Percentiles rank a stretch among this genome's conserved stretches.
phyloP scores from a whole-genome alignment of 2,888 invertebrate species.

The Zygaena filipendulae region DNA sequence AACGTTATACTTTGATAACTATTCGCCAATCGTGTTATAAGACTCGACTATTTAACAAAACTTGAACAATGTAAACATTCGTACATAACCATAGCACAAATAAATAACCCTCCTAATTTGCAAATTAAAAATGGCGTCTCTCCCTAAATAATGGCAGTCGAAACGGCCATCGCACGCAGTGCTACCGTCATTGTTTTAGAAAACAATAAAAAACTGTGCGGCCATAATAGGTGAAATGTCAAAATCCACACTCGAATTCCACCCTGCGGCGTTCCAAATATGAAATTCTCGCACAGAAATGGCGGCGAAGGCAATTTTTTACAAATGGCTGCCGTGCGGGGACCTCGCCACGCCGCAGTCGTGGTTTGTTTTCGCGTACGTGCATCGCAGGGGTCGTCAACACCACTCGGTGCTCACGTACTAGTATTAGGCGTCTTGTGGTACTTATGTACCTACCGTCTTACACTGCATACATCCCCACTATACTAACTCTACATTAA shows the following conservation, averaged over 20 bases:
- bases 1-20: too few species aligned
- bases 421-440: too few species aligned
- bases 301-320: conserved; percentile 65
- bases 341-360: conserved; percentile 37
- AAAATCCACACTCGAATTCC: conserved; percentile 45
- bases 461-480: not conserved
- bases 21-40: too few species aligned
- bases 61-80: too few species aligned
- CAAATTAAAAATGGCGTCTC: conserved; percentile 52
- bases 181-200: conserved; percentile 47
- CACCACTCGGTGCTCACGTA: not conserved
- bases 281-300: conserved; percentile 63
- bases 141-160: conserved; percentile 41
- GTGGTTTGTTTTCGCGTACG: conserved; percentile 35
- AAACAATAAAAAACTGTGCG: conserved; percentile 48
- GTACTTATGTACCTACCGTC: too few species aligned
- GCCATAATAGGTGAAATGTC: conserved; percentile 53
- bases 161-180: conserved; percentile 42
- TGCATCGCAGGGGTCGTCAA: conserved; percentile 21
- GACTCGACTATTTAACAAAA: too few species aligned
- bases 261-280: conserved; percentile 60
- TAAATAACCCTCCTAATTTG: conserved; percentile 46
- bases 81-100: too few species aligned
- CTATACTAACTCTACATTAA: conserved; percentile 1
- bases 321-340: conserved; percentile 62